Evolutionary conservation across 2,797 vertebrate species (phyloP), one percentile per base, ranked within the genome.

Genomic region (Manis javanica): DNA sequence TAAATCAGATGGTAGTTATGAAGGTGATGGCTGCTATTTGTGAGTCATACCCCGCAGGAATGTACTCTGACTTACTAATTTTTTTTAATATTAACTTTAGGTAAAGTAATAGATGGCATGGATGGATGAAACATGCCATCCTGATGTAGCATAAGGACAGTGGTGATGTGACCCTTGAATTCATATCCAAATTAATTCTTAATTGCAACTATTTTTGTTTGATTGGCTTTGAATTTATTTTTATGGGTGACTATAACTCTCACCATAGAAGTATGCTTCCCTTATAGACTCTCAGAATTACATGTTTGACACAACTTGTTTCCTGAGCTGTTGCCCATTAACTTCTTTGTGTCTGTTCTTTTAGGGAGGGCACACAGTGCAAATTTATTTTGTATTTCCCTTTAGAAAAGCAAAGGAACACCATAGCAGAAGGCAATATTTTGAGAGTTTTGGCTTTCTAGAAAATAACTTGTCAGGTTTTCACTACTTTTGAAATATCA

Each of bases 71-170:
- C 83, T 57, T 69, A 34, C 23, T 75, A 16, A 55, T 79, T 83
- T 84, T 87, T 93, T 94, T 55, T 57, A 72, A 53, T 79, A 83
- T 72, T 92, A 81, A 57, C 85, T 51, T 96, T 79, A 90, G 94
- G 66, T 79, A 84, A 63, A 39, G 82, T 86, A 69, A 55, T 69
- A 21, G 34, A 51, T 84, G 31, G 11, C 24, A 37, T 31, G 53
- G 69, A 39, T 7, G 21, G 29, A 39, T 89, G 55, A 84, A 86
- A 74, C 46, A 72, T 74, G 9, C 66, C 18, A 61, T 91, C 94
- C 51, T 68, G 23, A 72, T 68, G 12, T 18, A 83, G 29, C 16
- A 1, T 88, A 37, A 87, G 59, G 24, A 57, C 7, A 72, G 37
- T 53, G n/a, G 14, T 69, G 51, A 39, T 78, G 21, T 46, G 37